Evolutionary conservation across 2,888 invertebrate species (phyloP).

Genomic region (Euphydryas editha): DNA sequence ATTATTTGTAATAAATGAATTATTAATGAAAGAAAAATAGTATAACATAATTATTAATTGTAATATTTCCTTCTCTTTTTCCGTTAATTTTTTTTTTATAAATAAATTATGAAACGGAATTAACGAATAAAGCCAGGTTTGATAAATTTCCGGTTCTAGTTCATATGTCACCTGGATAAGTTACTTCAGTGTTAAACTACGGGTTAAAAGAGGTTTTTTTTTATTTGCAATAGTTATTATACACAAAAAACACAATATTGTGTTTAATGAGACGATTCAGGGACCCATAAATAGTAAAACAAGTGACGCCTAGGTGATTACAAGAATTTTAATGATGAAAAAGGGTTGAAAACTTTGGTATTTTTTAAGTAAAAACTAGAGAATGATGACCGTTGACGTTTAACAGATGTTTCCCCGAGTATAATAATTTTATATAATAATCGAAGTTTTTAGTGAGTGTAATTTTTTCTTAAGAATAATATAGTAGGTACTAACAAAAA

Average conservation of each 20-base stretch:
- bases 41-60: too few relatives aligned
- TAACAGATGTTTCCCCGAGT: conserved; percentile 23
- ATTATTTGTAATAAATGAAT: too few relatives aligned
- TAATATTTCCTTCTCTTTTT: too few relatives aligned
- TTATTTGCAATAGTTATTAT: background rate
- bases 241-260: background rate
- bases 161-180: too few relatives aligned
- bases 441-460: background rate
- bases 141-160: too few relatives aligned
- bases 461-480: conserved; percentile 13
- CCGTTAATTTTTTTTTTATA: too few relatives aligned
- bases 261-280: background rate
- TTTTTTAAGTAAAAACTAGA: conserved; percentile 13
- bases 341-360: conserved; percentile 6
- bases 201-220: too few relatives aligned
- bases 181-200: too few relatives aligned
- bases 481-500: background rate
- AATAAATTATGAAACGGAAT: too few relatives aligned
- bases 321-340: conserved; percentile 12
- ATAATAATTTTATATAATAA: conserved; percentile 13
- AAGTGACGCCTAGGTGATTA: conserved; percentile 4
- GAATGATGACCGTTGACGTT: background rate
- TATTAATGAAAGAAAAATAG: too few relatives aligned
- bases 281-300: background rate
- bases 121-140: too few relatives aligned